A percentile compares a stretch with the other conserved stretches of the same genome.
Conservation (phyloP, 2,113 vertebrate species). For the Hemiprocne comata region DNA sequence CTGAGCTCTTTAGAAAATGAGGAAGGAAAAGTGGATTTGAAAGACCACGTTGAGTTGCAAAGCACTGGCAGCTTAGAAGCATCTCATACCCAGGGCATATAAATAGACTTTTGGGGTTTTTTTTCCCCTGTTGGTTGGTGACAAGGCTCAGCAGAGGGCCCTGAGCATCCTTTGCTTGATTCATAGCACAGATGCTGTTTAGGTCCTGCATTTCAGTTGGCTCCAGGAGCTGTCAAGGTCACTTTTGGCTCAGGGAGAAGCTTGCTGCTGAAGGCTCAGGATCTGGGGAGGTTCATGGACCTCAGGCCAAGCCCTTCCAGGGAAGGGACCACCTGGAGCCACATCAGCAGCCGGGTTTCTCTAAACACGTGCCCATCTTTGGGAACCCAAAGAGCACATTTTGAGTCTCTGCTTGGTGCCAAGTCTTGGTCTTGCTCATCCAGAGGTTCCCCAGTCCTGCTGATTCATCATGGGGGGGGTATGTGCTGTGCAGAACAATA, state of each 20-base stretch:
- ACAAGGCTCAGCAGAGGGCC: not conserved
- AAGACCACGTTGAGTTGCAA: rapidly evolving
- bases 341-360: rapidly evolving
- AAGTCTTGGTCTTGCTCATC: not conserved
- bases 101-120: not conserved
- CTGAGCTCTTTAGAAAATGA: not conserved
- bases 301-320: rapidly evolving
- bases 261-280: not conserved
- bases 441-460: not conserved
- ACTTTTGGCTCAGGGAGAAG: not conserved
- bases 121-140: rapidly evolving
- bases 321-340: rapidly evolving
- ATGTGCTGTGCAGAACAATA: rapidly evolving
- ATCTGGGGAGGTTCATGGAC: rapidly evolving
- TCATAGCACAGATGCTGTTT: not conserved
- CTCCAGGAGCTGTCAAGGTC: not conserved
- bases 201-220: rapidly evolving
- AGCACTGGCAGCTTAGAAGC: rapidly evolving
- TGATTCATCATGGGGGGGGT: rapidly evolving
- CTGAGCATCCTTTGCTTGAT: not conserved
- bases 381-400: not conserved
- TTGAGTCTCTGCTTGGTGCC: not conserved
- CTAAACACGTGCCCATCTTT: rapidly evolving
- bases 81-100: rapidly evolving
- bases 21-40: not conserved